phyloP scores from a whole-genome alignment of 2,888 invertebrate genomes.

The Aporophyla lueneburgensis region DNA sequence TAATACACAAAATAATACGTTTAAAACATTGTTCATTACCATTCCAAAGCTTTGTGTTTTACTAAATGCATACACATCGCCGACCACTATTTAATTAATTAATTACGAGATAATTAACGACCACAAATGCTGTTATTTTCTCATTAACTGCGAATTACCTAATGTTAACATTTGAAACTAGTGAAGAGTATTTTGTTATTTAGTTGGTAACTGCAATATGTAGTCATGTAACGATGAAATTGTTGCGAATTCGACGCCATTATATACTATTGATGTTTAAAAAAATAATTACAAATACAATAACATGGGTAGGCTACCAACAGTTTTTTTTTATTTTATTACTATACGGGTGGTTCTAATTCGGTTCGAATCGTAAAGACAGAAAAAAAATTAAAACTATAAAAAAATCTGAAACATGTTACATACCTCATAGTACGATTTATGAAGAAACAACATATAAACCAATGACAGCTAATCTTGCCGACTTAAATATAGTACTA shows the following conservation, averaged over 20 bases:
- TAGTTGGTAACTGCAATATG: conserved; percentile 2
- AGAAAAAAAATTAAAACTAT: not conserved
- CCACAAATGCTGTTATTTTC: conserved; percentile 35
- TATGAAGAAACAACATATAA: not conserved
- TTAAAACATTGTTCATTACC: conserved; percentile 19
- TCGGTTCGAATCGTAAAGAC: not conserved
- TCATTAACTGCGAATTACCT: conserved; percentile 32
- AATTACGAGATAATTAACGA: conserved; percentile 29
- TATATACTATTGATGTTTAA: not conserved
- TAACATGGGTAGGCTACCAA: no score
- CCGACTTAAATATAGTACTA: not conserved
- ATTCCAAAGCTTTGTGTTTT: conserved; percentile 32
- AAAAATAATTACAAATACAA: not conserved
- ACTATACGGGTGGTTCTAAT: not conserved
- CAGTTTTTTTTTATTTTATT: not conserved
- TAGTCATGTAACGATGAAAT: not conserved
- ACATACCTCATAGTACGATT: not conserved
- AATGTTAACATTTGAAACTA: conserved; percentile 32
- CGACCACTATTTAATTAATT: conserved; percentile 35
- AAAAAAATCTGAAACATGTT: no score
- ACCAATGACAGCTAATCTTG: not conserved
- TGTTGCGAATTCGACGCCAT: not conserved
- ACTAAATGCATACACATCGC: conserved; percentile 29
- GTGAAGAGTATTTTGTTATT: conserved; percentile 11
- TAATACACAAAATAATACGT: conserved; percentile 28